These are phyloP conservation scores for Clarias pachynema DNA, from an alignment of 2,797 vertebrate genomes.

Conservation along the genomic window DNA sequence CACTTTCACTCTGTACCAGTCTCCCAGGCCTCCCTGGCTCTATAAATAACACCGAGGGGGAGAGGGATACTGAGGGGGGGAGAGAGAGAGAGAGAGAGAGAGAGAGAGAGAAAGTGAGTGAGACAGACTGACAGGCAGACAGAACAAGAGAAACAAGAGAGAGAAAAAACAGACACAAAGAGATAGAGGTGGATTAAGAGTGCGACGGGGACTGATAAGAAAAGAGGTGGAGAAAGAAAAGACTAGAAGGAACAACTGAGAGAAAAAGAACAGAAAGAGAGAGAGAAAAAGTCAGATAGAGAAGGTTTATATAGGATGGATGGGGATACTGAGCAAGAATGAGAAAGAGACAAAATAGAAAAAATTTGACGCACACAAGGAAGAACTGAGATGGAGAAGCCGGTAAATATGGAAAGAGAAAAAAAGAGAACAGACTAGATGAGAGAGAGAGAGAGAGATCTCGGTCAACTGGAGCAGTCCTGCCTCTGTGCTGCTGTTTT, in stretches of 20 bases:
- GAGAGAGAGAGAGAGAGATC: background rate
- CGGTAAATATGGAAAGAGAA: background rate
- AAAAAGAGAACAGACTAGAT: background rate
- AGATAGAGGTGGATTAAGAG: background rate
- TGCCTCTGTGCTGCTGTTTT: slow-evolving; percentile 64
- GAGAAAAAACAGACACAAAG: background rate
- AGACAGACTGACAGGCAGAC: background rate
- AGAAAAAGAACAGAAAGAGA: background rate
- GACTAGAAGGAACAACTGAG: background rate
- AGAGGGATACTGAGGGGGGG: background rate
- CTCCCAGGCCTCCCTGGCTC: slow-evolving; percentile 39
- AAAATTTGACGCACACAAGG: too few relatives aligned
- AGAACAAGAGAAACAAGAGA: background rate
- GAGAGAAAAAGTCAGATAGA: background rate
- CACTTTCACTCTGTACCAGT: slow-evolving; percentile 34
- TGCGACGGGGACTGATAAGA: background rate
- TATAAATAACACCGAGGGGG: slow-evolving; percentile 45
- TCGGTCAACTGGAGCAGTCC: slow-evolving; percentile 51
- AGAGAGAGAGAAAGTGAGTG: background rate
- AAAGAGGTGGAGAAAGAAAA: background rate
- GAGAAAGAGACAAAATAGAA: background rate
- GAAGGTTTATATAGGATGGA: background rate
- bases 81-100: background rate
- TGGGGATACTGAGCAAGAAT: background rate
- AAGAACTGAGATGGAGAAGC: background rate